Evolutionary conservation across 2,888 invertebrate genomes (phyloP).

Genomic region (Dasysyrphus tricinctus): DNA sequence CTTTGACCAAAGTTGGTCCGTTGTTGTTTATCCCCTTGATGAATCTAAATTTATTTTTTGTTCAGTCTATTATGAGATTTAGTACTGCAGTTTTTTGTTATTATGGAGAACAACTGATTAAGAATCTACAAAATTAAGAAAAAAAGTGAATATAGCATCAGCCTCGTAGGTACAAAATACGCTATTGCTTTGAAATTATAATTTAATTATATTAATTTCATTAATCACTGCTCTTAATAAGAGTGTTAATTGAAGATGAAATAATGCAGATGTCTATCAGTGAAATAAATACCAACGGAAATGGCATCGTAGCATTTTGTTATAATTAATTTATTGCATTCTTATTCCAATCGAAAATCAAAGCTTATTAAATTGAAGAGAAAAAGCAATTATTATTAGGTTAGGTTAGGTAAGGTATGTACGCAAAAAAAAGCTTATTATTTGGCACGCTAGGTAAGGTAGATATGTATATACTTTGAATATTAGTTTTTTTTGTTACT

Average conservation of each 20-base stretch:
- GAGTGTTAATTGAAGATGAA: slow-evolving; percentile 31
- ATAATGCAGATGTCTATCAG: slow-evolving; percentile 29
- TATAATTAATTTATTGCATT: slow-evolving; percentile 15
- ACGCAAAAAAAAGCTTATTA: slow-evolving; percentile 9
- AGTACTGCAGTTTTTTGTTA: too few relatives aligned
- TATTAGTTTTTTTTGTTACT: background rate
- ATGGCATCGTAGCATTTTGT: slow-evolving; percentile 7
- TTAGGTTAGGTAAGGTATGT: background rate
- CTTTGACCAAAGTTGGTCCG: too few relatives aligned
- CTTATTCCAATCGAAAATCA: slow-evolving; percentile 3
- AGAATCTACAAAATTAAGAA: too few relatives aligned
- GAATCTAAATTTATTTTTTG: too few relatives aligned
- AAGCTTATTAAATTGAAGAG: background rate
- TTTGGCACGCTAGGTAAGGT: background rate
- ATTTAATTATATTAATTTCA: background rate
- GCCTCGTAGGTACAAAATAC: background rate
- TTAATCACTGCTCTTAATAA: background rate
- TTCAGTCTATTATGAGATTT: too few relatives aligned
- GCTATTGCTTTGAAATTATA: background rate
- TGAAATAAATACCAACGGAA: slow-evolving; percentile 13
- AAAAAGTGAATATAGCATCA: background rate
- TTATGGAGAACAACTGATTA: too few relatives aligned
- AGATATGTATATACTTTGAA: background rate
- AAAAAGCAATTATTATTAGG: background rate
- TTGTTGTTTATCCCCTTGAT: too few relatives aligned